Evolutionary conservation across 2,888 invertebrate genomes (phyloP).

Genomic region (Hesperia comma): DNA sequence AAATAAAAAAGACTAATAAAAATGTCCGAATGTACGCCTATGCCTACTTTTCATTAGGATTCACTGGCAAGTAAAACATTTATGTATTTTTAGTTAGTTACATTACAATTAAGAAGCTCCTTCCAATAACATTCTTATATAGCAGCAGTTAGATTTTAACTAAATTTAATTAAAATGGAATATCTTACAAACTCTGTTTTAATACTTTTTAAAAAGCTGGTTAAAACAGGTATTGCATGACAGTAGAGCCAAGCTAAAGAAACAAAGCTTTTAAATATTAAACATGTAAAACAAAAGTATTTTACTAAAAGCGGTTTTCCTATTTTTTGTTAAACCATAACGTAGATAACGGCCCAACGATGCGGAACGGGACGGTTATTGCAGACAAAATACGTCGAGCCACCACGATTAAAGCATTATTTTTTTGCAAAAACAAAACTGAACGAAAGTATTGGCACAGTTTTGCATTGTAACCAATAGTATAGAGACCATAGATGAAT

Average conservation of each 20-base stretch:
- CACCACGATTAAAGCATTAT: not conserved
- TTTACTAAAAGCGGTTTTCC: not conserved
- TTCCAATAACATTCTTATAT: no score
- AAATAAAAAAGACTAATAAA: no score
- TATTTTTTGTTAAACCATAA: not conserved
- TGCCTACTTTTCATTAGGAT: no score
- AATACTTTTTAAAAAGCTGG: no score
- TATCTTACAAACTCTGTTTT: no score
- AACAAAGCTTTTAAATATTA: not conserved
- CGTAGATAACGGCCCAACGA: not conserved
- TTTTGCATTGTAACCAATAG: not conserved
- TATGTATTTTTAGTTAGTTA: no score
- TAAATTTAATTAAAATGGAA: no score
- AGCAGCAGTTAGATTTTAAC: no score
- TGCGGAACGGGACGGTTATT: slow-evolving; percentile 1
- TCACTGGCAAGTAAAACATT: no score
- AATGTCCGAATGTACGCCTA: no score
- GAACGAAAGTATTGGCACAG: not conserved
- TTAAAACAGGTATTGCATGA: not conserved
- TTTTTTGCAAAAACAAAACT: not conserved
- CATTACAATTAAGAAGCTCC: no score
- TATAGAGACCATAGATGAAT: not conserved
- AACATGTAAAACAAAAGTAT: not conserved
- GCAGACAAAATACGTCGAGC: not conserved
- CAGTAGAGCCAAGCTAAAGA: not conserved